Percentiles rank a stretch among this genome's conserved stretches.
These are phyloP conservation scores for Pollachius pollachius DNA, from an alignment of 2,113 vertebrate genomes.

Conservation along the genomic window DNA sequence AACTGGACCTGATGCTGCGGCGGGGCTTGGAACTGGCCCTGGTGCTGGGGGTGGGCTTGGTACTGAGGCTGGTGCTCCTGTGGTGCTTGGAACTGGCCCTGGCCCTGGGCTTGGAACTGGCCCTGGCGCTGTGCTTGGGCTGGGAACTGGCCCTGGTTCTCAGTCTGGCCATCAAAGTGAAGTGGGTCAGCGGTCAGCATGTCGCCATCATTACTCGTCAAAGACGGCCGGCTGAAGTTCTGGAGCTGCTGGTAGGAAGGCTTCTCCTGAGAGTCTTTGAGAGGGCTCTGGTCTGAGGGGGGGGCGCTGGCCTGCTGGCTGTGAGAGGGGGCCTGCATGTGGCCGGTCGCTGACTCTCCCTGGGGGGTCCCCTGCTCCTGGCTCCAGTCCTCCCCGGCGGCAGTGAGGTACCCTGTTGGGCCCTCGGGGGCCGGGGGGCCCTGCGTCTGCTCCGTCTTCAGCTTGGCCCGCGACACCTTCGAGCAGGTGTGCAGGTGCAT, in stretches of 20 bases:
- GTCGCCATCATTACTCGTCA: not conserved
- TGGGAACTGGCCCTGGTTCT: not conserved
- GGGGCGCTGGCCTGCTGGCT: not conserved
- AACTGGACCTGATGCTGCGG: not conserved
- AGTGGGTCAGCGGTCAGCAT: not conserved
- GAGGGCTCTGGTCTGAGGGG: not conserved
- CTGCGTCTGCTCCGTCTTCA: conserved; percentile 23
- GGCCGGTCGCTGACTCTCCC: not conserved
- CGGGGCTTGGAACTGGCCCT: not conserved
- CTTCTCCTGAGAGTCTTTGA: not conserved
- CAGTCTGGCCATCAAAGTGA: not conserved
- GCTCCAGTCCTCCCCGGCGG: not conserved
- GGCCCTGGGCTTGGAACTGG: not conserved
- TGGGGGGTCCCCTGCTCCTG: conserved; percentile 1
- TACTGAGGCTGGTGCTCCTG: not conserved
- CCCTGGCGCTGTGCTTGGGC: too few species aligned
- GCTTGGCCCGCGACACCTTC: conserved; percentile 76
- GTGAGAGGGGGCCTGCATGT: conserved; percentile 3
- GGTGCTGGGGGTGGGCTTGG: not conserved
- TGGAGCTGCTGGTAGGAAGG: not conserved
- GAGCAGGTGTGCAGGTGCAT: conserved; percentile 93
- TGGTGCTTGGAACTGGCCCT: not conserved
- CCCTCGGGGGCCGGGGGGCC: not conserved
- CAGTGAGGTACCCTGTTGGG: not conserved
- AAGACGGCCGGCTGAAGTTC: not conserved